Base-by-base conservation (phyloP, 2,113 vertebrate genomes). In the Spea bombifrons region DNA sequence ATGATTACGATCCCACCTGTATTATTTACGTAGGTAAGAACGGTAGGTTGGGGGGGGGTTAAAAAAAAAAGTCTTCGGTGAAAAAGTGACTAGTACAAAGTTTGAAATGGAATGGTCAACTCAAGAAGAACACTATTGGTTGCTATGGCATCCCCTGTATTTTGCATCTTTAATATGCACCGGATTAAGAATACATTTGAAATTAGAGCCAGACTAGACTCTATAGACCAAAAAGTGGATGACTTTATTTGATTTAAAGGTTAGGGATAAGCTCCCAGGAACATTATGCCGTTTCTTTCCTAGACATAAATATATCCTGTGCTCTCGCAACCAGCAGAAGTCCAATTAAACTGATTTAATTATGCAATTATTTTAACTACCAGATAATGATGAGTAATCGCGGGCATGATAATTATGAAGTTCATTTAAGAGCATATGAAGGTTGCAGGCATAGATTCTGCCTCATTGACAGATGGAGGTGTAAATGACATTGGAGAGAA, bases 261-360 rank as follows among this genome's bases (percentile, higher is more conserved):
- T 12, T n/a, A 5, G 43, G 15, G 65, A 46, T 43, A 47, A 65
- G n/a, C 47, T 57, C 75, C 53, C 75, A 57, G 43, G 46, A n/a
- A 48, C 30, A 70, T 69, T 50, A 66, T 45, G 13, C 67, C 70
- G 44, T 69, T 70, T 55, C 50, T 30, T 49, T 61, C 66, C 63
- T 44, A 7, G 75, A 77, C 75, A 77, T 70, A 70, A 76, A 76
- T 70, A 77, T 77, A 77, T 77, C 61, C 53, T 17, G 15, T 63
- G 57, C 66, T 61, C 9, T n/a, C 16, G n/a, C 75, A 55, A 70
- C 45, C 5, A 63, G 75, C 75, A 66, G 30, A 53, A 53, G 52
- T 49, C 75, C 65, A 77, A 77, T 77, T 77, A 77, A 77, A 69
- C 53, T 61, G 44, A 50, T 70, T 77, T 77, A 77, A 77, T 77